These are phyloP conservation scores for Chlorodrepanis virens DNA, from an alignment of 2,113 vertebrate species.

Conservation along the genomic window DNA sequence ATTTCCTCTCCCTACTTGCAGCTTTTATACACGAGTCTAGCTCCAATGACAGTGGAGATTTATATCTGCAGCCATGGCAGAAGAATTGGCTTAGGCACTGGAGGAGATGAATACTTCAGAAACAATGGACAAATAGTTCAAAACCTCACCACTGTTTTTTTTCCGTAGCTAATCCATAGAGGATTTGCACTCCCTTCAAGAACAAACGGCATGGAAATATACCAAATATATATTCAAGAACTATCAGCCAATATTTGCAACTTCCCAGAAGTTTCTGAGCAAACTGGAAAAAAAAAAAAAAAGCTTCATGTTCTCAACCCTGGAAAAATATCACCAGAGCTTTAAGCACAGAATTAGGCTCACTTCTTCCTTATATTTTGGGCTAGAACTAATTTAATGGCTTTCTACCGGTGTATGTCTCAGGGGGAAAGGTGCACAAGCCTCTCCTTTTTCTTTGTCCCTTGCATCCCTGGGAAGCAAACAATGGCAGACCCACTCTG, in stretches of 20 bases:
- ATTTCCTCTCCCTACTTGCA: neutral
- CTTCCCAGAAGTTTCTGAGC: neutral
- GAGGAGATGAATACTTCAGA: neutral
- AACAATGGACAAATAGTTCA: neutral
- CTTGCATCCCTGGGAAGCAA: neutral
- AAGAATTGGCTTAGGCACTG: neutral
- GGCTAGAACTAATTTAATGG: neutral
- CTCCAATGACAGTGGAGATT: neutral
- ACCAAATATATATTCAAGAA: neutral
- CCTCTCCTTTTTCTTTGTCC: neutral
- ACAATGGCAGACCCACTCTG: neutral
- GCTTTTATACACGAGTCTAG: neutral
- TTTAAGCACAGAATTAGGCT: neutral
- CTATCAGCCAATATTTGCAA: constrained; percentile 8
- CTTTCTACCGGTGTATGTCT: neutral
- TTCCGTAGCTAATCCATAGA: neutral
- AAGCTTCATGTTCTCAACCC: neutral
- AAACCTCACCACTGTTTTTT: neutral
- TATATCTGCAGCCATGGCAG: neutral
- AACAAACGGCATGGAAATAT: neutral
- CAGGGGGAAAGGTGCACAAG: neutral
- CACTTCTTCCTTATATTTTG: neutral
- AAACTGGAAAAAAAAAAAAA: neutral
- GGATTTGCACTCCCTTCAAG: neutral
- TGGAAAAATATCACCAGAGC: neutral